These are phyloP conservation scores for Cinclus mexicanus DNA, from an alignment of 2,113 vertebrate genomes.

Conservation along the genomic window DNA sequence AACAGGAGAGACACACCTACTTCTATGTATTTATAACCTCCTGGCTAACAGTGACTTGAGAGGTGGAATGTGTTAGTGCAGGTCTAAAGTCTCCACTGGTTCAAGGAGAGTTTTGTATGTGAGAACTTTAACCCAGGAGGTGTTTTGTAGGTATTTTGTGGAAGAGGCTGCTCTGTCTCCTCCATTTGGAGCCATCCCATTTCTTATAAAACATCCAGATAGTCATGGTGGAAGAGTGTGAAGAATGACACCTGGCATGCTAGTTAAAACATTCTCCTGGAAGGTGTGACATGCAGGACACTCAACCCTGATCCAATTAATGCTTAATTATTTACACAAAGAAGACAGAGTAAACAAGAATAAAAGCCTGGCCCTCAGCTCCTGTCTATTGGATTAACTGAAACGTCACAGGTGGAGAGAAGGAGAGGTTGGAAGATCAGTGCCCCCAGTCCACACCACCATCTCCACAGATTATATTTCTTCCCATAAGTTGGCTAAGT, in stretches of 20 bases:
- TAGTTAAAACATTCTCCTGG: conserved; percentile 42
- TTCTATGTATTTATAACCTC: not conserved
- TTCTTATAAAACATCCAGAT: not conserved
- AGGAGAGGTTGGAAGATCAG: not conserved
- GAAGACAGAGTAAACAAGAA: conserved; percentile 10
- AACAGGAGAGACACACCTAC: not conserved
- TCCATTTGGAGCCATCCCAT: not conserved
- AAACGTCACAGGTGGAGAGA: not conserved
- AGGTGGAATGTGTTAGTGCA: not conserved
- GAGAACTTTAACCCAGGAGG: not conserved
- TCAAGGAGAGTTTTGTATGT: not conserved
- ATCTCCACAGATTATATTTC: not conserved
- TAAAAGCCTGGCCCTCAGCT: not conserved
- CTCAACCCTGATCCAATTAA: conserved; percentile 4
- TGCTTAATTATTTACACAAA: conserved; percentile 18
- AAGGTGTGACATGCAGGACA: conserved; percentile 25
- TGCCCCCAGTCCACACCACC: not conserved
- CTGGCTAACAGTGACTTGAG: not conserved
- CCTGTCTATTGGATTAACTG: not conserved
- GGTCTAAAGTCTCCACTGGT: not conserved
- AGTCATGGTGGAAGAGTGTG: conserved; percentile 14
- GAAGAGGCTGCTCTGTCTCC: not conserved
- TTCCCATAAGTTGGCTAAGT: not conserved
- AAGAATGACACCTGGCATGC: conserved; percentile 21
- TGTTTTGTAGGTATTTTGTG: not conserved